Base-by-base conservation (phyloP, 1,140 invertebrate genomes). In the Eumeta japonica region DNA sequence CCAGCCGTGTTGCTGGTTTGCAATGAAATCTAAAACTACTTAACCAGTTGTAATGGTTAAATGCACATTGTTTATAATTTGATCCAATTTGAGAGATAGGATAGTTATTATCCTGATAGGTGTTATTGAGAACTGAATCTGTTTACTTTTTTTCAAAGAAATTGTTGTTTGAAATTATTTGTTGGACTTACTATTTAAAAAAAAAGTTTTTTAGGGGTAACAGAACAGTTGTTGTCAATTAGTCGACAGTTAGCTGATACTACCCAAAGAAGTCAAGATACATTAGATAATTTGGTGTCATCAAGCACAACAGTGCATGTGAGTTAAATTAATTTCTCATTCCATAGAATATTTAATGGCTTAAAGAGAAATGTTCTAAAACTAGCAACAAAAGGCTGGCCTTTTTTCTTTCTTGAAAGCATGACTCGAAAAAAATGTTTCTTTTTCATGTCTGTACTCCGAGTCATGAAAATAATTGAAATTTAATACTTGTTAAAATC, bases 241-340 rank as follows among this genome's bases (percentile, higher is more conserved):
- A 92, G 87, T 45, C 79, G 88, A 39, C 86, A 90, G 62, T 75
- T 97, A 45, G 86, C 89, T 11, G 87, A 89, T 47, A 93, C 92
- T 12, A 88, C 90, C 10, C 83, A 93, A 48, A 83, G 84, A 56
- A 94, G 91, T 74, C 88, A 89, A 28, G 80, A 85, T 27, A 92
- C 92, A 10, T 71, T 95, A 28, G 88, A 90, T 27, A 85, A 82
- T n/a, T 72, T 97, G 39, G 82, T 90, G 65, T 80, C 75, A 16
- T 84, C 82, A 2, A 84, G 82, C 20, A 78, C 82, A 28, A 81
- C 74, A 41, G 81, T 82, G 2, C 64, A 68, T 56, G 68, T 73
- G 43, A 59, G 64, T 52, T 16, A 18, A 9, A 24, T 24, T 24
- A 24, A 7, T 24, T 7, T 24, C n/a, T 7, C n/a, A 7, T 7